Percentiles rank a stretch among this genome's conserved stretches.
Evolutionary conservation across 2,113 vertebrate genomes (phyloP).

Genomic region (Podarcis raffonei): DNA sequence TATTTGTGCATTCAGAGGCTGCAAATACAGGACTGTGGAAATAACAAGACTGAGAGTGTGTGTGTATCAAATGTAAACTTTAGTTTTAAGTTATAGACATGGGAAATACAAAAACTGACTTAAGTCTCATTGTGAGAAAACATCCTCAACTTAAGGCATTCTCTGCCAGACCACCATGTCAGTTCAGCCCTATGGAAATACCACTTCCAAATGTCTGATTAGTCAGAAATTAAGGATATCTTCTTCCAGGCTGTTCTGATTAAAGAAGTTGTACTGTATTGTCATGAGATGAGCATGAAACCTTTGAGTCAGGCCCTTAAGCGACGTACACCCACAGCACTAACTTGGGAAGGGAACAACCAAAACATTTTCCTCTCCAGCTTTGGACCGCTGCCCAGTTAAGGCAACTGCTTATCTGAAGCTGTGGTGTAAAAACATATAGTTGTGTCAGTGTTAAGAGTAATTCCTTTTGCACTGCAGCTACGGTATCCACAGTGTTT

Average conservation of each 20-base stretch:
- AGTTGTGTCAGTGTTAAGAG: conserved; percentile 27
- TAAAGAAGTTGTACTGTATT: not conserved
- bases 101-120: not conserved
- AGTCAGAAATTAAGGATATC: not conserved
- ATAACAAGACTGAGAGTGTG: not conserved
- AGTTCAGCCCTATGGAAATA: conserved; percentile 14
- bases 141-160: not conserved
- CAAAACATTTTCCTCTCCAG: conserved; percentile 5
- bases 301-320: conserved; percentile 5
- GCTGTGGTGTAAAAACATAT: conserved; percentile 35
- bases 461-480: conserved; percentile 33
- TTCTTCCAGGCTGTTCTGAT: not conserved
- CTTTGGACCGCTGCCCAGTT: conserved; percentile 29
- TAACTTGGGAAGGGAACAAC: not conserved
- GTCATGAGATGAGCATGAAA: not conserved
- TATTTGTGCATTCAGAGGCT: not conserved
- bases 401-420: conserved; percentile 30
- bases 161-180: not conserved
- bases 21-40: not conserved
- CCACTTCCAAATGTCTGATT: conserved; percentile 3
- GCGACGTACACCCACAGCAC: conserved; percentile 15
- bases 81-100: not conserved
- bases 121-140: not conserved
- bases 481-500: conserved; percentile 53
- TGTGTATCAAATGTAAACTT: not conserved